Base-by-base conservation (phyloP, 2,797 vertebrate species). In the Bovichtus diacanthus region DNA sequence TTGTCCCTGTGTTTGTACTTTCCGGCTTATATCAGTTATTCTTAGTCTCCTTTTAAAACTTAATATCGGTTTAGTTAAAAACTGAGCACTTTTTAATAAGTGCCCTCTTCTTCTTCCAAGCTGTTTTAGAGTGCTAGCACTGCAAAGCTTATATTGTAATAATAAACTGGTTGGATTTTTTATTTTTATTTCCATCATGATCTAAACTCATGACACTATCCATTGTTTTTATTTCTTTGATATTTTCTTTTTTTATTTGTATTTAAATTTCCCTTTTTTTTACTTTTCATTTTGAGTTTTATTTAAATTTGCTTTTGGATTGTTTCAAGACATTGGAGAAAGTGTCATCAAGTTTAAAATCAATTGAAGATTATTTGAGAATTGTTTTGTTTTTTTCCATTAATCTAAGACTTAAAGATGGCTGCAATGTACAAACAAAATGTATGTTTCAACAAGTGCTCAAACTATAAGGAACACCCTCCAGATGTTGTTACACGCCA, bases 281-380 rank as follows among this genome's bases (percentile, higher is more conserved):
- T 61, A 21, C 18, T 64, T 69, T 21, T n/a, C 5, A 49, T 58
- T 36, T 61, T 58, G 4, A n/a, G 41, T 82, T 76, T 80, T 54
- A 19, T 83, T 84, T 86, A 54, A 62, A 46, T 74, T 73, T 82
- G 39, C 31, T 59, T 82, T 74, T 64, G 62, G 65, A 81, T 82
- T 75, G 54, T 87, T 76, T 81, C 25, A 92, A 87, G 86, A 89
- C 85, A 88, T 86, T 83, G 67, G 69, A 83, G 34, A 47, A 70
- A 64, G 46, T 84, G 70, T 78, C 82, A 55, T 82, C 58, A 55
- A 59, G n/a, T 61, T 44, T 74, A 36, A 83, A 70, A 43, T 39
- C 10, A 43, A 36, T 16, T 74, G 7, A 64, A 39, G 11, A 34
- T 39, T 49, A 27, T 75, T 56, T 59, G 12, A 34, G 8, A 21